Conservation (phyloP, 2,113 vertebrate genomes). For the Equus przewalskii region DNA sequence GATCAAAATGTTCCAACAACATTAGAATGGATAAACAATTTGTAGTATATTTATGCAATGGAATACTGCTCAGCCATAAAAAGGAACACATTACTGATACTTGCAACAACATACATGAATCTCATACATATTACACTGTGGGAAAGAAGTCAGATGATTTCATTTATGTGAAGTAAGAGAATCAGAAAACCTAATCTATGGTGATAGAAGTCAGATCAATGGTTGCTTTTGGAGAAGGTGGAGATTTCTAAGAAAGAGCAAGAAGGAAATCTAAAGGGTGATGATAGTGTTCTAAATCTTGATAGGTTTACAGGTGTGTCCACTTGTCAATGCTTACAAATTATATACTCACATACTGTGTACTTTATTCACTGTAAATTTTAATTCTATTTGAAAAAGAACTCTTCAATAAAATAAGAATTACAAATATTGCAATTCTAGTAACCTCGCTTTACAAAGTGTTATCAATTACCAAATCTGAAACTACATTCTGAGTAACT, state of each 20-base stretch:
- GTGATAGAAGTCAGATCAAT: background rate
- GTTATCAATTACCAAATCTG: background rate
- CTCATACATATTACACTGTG: background rate
- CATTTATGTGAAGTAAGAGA: background rate
- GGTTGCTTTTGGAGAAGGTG: background rate
- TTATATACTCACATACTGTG: background rate
- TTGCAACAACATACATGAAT: background rate
- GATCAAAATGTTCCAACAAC: background rate
- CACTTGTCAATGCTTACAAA: background rate
- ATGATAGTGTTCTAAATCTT: background rate
- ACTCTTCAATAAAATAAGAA: conserved; percentile 17
- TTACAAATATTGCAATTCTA: conserved; percentile 7
- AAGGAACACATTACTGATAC: background rate
- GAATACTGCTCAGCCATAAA: background rate
- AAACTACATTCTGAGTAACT: background rate
- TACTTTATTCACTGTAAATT: background rate
- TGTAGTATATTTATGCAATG: background rate
- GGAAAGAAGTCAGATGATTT: background rate
- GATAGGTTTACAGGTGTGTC: background rate
- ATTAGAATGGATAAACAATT: background rate
- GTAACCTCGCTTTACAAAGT: background rate
- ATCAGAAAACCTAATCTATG: background rate
- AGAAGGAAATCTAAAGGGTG: background rate
- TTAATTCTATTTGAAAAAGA: background rate
- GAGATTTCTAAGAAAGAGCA: background rate